phyloP scores from a whole-genome alignment of 2,797 vertebrate genomes.

The Taeniopygia guttata region DNA sequence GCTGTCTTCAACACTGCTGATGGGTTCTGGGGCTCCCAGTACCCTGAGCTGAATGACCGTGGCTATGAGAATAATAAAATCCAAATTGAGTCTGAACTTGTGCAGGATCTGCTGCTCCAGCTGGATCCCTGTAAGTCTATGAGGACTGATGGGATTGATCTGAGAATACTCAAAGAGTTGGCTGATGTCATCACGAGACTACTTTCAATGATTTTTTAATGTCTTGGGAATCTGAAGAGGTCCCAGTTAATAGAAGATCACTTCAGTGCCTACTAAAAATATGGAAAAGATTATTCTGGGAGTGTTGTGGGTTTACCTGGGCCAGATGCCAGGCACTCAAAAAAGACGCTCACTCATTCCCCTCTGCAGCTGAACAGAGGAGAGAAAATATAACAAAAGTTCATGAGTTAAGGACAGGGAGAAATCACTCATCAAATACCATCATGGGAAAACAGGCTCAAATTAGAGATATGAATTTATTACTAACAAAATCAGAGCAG shows the following conservation, averaged over 20 bases:
- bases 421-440: neutral
- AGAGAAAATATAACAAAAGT: neutral
- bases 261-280: neutral
- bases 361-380: neutral
- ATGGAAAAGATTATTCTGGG: neutral
- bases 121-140: neutral
- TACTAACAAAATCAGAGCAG: too few species aligned
- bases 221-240: neutral
- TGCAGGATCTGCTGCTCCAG: neutral
- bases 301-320: neutral
- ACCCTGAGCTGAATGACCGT: neutral
- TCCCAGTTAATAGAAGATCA: neutral
- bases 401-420: neutral
- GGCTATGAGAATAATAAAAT: neutral
- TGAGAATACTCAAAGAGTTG: neutral
- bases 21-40: neutral
- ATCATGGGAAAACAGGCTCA: neutral
- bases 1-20: neutral
- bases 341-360: neutral
- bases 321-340: neutral
- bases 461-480: neutral
- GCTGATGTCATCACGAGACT: neutral
- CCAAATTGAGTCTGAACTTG: neutral
- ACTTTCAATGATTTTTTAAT: neutral
- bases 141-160: neutral